Base-by-base conservation (phyloP, 2,888 invertebrate species). In the Sarcophaga caerulescens region DNA sequence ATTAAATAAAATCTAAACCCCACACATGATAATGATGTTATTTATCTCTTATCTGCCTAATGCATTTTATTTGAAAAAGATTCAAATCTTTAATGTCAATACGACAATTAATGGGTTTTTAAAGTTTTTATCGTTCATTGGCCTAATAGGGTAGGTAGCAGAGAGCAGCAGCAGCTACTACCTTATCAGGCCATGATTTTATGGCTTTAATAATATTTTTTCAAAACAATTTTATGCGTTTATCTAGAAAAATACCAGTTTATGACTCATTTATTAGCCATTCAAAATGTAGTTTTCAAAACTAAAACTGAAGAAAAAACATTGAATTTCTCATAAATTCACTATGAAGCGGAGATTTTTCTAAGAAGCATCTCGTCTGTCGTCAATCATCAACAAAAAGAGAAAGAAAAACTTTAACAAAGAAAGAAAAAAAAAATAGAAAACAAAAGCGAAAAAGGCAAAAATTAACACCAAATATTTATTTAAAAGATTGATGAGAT, bases 191-290 rank as follows among this genome's bases (percentile, higher is more conserved):
- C 52, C 14, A 52, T 52, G 17, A 52, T 52, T 52, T 52, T 47
- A 47, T 47, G 14, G 14, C 14, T 47, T 47, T 47, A 47, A 47
- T 47, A 47, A 11, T 35, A 35, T 6, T 35, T 14, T 47, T 47
- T 47, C 14, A 4, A 14, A 47, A 47, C 11, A 14, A 47, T 47
- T 47, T 47, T 52, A 14, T 52, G 17, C 17, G 52, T 52, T 52
- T 52, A 52, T 52, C 52, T 52, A 52, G 73, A 62, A 23, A 12
- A 74, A 62, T 62, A 73, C 73, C 25, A 11, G 47, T 65, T 74
- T 63, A 74, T 74, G 74, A 74, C 12, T 74, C 74, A 74, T 63
- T 52, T 63, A 47, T 25, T 52, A 25, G n/a, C 4, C 44, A 44
- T 71, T 60, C 35, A 60, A 71, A 59, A 44, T 35, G 19, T 19